Conservation (phyloP, 2,888 invertebrate species). For the Phaonia tiefii region DNA sequence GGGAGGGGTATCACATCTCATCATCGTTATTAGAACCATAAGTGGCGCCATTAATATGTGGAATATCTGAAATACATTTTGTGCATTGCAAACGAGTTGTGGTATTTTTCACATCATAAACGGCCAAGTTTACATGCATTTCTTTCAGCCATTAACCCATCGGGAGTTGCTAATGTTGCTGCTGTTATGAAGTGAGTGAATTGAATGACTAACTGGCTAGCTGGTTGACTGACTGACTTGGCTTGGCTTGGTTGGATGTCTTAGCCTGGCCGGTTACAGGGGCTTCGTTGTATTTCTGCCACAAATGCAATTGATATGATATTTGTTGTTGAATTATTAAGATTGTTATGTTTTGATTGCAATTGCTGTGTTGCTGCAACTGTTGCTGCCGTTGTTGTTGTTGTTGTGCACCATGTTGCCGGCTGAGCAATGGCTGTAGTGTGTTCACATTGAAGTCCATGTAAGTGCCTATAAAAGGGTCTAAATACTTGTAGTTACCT, state of each 20-base stretch:
- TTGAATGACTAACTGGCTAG: slow-evolving; percentile 3
- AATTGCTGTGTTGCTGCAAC: slow-evolving; percentile 24
- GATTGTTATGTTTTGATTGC: slow-evolving; percentile 45
- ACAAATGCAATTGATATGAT: slow-evolving; percentile 53
- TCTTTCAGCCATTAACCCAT: background rate
- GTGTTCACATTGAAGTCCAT: slow-evolving; percentile 19
- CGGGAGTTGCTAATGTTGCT: slow-evolving; percentile 15
- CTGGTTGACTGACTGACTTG: slow-evolving; percentile 5
- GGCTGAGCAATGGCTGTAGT: background rate
- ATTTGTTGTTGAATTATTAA: slow-evolving; percentile 60
- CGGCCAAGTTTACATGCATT: slow-evolving; percentile 19
- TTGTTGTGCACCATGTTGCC: background rate
- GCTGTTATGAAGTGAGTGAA: slow-evolving; percentile 21
- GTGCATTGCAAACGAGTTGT: slow-evolving; percentile 65
- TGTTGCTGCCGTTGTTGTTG: slow-evolving; percentile 34
- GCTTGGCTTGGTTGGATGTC: slow-evolving; percentile 11
- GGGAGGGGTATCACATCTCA: background rate
- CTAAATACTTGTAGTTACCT: slow-evolving; percentile 40
- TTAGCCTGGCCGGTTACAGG: slow-evolving; percentile 20
- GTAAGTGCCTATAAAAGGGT: slow-evolving; percentile 40
- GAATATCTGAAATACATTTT: slow-evolving; percentile 61
- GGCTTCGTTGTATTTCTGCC: slow-evolving; percentile 18
- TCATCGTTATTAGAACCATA: slow-evolving; percentile 62
- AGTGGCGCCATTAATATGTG: slow-evolving; percentile 66
- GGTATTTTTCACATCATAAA: slow-evolving; percentile 57